A percentile compares a stretch with the other conserved stretches of the same genome.
These are phyloP conservation scores for Merops nubicus DNA, from an alignment of 2,113 vertebrate genomes.

Conservation along the genomic window DNA sequence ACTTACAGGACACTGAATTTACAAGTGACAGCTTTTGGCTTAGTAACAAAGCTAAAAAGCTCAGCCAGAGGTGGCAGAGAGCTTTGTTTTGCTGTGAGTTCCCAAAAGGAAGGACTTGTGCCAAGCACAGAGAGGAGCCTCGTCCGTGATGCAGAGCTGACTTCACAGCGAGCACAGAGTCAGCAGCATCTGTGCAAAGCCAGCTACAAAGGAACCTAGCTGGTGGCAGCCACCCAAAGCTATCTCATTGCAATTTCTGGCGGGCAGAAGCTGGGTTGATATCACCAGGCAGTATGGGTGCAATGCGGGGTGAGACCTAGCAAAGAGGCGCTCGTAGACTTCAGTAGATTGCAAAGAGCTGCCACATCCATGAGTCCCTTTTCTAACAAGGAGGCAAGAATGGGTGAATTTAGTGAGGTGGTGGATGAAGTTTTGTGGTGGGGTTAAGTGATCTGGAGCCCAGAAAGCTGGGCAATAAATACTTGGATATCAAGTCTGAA, in stretches of 20 bases:
- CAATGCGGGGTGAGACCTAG: background rate
- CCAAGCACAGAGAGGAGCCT: background rate
- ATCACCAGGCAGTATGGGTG: background rate
- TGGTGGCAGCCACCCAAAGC: background rate
- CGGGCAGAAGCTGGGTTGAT: background rate
- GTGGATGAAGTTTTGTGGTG: background rate
- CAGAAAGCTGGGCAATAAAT: background rate
- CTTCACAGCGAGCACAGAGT: background rate
- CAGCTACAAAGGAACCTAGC: fast-evolving
- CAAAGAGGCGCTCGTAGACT: background rate
- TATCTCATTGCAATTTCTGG: background rate
- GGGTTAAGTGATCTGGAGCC: background rate
- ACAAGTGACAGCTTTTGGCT: background rate
- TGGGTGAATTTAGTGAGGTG: background rate
- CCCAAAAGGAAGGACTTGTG: background rate
- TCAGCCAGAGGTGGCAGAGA: background rate
- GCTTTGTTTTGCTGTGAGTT: background rate
- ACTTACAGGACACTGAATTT: background rate
- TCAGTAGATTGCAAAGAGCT: background rate
- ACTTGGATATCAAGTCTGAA: background rate
- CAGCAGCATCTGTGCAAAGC: background rate
- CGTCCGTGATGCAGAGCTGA: fast-evolving
- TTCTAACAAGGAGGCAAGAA: background rate
- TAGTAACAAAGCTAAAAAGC: background rate
- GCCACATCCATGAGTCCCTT: background rate